Evolutionary conservation across 2,888 invertebrate species (phyloP).

Genomic region (Myopa testacea): DNA sequence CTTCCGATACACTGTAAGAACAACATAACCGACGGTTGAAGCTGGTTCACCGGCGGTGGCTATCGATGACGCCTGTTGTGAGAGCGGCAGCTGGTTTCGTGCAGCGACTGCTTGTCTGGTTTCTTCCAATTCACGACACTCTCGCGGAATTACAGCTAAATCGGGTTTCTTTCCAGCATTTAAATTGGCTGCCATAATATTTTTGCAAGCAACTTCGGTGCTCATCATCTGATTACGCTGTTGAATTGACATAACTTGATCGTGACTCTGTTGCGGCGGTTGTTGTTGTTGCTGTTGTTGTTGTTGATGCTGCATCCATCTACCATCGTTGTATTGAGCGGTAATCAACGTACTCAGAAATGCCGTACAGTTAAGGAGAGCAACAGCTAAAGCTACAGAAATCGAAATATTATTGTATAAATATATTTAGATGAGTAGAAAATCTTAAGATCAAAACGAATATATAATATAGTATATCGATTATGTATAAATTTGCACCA

Average conservation of each 20-base stretch:
- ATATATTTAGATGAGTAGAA: neutral
- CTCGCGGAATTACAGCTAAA: neutral
- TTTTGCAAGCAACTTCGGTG: conserved; percentile 1
- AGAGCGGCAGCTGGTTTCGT: neutral
- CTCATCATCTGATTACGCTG: neutral
- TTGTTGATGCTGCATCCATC: neutral
- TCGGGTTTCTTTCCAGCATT: neutral
- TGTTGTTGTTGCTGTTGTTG: conserved; percentile 12
- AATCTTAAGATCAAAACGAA: too few relatives aligned
- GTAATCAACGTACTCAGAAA: neutral
- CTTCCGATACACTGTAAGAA: neutral
- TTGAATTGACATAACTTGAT: conserved; percentile 9
- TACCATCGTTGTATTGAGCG: neutral
- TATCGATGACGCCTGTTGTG: neutral
- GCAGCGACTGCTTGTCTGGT: neutral
- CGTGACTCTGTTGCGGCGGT: neutral
- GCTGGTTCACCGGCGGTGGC: neutral
- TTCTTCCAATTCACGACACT: neutral
- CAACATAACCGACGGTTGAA: neutral
- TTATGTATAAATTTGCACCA: too few relatives aligned
- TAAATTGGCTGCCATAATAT: neutral
- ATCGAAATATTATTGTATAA: neutral
- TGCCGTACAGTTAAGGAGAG: neutral
- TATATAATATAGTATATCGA: too few relatives aligned
- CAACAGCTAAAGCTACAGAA: neutral